Base-by-base conservation (phyloP, 1,140 invertebrate genomes). In the Paraescarpia echinospica region DNA sequence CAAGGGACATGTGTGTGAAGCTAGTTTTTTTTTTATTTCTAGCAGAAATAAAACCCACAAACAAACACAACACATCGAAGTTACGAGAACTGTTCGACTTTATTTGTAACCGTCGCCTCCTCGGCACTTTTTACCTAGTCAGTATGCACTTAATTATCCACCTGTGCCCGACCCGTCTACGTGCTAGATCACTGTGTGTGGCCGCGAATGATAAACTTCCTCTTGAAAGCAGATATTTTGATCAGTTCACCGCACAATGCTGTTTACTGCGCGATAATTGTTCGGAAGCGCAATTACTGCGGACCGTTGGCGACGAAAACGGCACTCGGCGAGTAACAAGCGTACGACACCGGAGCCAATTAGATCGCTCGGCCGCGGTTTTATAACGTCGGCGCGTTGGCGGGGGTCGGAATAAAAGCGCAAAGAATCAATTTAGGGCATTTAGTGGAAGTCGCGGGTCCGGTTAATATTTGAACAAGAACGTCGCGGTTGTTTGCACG, bases 381-480 rank as follows among this genome's bases (percentile, higher is more conserved):
- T 77, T 77, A 77, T 77, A 77, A 27, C 59, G 59, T 27, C 22
- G 9, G 27, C 59, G 59, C 59, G 59, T 77, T 77, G 59, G 59
- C 59, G 59, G 22, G 59, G 59, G 12, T 22, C 59, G 27, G 59
- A 77, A 77, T 77, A 77, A 77, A 77, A 77, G 59, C 59, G 59
- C 59, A 77, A 77, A 77, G 59, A 77, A 77, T 77, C 59, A 77
- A 77, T 77, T 77, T 77, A 77, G 4, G 18, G 59, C 59, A 77
- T 77, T 77, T 77, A 77, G 59, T 77, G 59, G 59, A 77, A 77
- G 59, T 77, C 59, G 59, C 59, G 27, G 27, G 59, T 18, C 59
- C 59, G 59, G 59, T 77, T 77, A 77, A 77, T 77, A 77, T 77
- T 77, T 77, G 59, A 77, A 77, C 59, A 77, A 77, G 59, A 77